Percentiles rank a stretch among this genome's conserved stretches.
phyloP scores from a whole-genome alignment of 2,113 vertebrate species.

The Orcinus orca region DNA sequence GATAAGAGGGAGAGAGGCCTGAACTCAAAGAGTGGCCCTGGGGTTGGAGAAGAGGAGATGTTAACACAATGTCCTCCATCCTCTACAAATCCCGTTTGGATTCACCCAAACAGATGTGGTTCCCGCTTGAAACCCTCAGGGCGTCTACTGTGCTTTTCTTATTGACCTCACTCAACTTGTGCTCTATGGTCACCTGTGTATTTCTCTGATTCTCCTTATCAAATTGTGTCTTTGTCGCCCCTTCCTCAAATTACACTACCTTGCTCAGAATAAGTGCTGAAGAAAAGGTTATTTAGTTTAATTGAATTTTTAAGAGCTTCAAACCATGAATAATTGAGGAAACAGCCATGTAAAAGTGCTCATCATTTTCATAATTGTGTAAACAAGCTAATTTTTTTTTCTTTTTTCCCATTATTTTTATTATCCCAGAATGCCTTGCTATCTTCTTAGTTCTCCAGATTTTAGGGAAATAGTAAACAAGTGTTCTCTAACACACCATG shows the following conservation, averaged over 20 bases:
- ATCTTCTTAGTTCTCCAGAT: not conserved
- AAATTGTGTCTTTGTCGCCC: not conserved
- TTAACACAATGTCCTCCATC: not conserved
- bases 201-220: constrained; percentile 14
- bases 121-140: not conserved
- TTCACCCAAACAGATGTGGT: not conserved
- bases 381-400: constrained; percentile 57
- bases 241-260: constrained; percentile 30
- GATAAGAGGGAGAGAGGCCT: not conserved
- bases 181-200: not conserved
- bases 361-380: constrained; percentile 73
- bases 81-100: fast-evolving
- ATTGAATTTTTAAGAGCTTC: constrained; percentile 70
- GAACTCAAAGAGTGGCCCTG: not conserved
- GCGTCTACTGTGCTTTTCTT: not conserved
- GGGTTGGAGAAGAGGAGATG: not conserved
- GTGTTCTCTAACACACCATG: not conserved
- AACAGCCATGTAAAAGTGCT: constrained; percentile 62
- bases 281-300: constrained; percentile 65
- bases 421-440: constrained; percentile 16
- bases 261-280: constrained; percentile 20
- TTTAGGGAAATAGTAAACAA: not conserved
- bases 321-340: constrained; percentile 72
- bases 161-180: not conserved
- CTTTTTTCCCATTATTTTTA: constrained; percentile 41